These are phyloP conservation scores for Beroe ovata DNA, from an alignment of 37 sponge, comb jelly and placozoan genomes.

Conservation along the genomic window DNA sequence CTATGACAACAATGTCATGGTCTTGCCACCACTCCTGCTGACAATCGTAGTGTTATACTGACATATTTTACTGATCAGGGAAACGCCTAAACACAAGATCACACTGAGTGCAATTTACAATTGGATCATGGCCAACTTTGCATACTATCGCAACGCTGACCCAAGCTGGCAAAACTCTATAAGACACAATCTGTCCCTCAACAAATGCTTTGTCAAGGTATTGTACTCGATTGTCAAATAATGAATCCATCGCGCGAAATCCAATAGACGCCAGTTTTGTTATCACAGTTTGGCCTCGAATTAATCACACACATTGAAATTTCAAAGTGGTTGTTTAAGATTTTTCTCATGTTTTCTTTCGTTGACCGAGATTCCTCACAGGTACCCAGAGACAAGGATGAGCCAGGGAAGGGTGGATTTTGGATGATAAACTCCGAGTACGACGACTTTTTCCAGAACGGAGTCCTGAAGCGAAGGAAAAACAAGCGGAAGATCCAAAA, in stretches of 20 bases:
- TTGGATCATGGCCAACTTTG: constrained; percentile 91
- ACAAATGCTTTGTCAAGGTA: constrained; percentile 62
- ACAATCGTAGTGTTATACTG: no score
- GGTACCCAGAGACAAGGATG: constrained; percentile 76
- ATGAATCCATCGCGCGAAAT: no score
- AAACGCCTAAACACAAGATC: constrained; percentile 66
- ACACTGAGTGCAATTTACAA: constrained; percentile 79
- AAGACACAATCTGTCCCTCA: constrained; percentile 61
- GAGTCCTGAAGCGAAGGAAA: constrained; percentile 42
- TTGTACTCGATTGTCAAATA: no score
- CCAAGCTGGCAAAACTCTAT: constrained; percentile 80
- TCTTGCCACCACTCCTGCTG: no score
- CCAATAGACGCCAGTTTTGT: no score
- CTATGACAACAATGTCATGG: no score
- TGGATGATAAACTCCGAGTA: constrained; percentile 85
- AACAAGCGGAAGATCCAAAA: constrained; percentile 59
- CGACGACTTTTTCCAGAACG: constrained; percentile 68
- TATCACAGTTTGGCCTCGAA: no score
- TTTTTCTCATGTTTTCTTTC: no score
- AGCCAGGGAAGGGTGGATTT: constrained; percentile 78
- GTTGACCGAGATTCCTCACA: no score
- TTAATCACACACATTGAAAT: no score
- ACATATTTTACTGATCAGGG: constrained; percentile 2
- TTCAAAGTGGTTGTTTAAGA: no score
- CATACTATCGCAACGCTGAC: constrained; percentile 79